These are phyloP conservation scores for Progne subis DNA, from an alignment of 2,113 vertebrate genomes.

Conservation along the genomic window DNA sequence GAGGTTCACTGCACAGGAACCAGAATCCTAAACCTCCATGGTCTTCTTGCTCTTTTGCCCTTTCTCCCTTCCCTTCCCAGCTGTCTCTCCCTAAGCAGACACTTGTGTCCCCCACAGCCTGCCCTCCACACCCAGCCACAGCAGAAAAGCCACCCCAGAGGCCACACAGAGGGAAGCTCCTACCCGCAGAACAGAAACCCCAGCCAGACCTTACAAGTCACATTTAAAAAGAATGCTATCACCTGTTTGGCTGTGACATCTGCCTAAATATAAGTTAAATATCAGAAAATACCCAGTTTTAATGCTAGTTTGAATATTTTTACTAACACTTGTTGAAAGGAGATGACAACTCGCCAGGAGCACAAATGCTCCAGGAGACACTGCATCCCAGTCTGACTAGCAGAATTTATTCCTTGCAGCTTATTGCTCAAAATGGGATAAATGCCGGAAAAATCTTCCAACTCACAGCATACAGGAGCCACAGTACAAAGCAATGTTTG, in stretches of 20 bases:
- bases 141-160: neutral
- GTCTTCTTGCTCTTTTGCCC: neutral
- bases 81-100: neutral
- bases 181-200: neutral
- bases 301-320: conserved; percentile 42
- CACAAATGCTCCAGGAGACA: neutral
- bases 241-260: conserved; percentile 23
- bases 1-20: neutral
- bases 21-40: fast-evolving
- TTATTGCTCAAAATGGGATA: neutral
- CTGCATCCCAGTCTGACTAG: neutral
- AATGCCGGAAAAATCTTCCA: neutral
- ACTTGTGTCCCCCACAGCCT: neutral
- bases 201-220: neutral
- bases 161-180: neutral
- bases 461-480: neutral
- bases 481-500: conserved; percentile 29
- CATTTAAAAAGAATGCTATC: conserved; percentile 1
- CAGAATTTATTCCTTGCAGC: conserved; percentile 26
- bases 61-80: too few species aligned
- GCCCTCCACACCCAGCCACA: neutral
- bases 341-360: conserved; percentile 27
- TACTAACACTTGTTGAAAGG: conserved; percentile 36
- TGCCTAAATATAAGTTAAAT: conserved; percentile 56
- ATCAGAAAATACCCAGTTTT: neutral